These are phyloP conservation scores for Hypomecis atomaria DNA, from an alignment of 2,888 invertebrate genomes.

Conservation along the genomic window DNA sequence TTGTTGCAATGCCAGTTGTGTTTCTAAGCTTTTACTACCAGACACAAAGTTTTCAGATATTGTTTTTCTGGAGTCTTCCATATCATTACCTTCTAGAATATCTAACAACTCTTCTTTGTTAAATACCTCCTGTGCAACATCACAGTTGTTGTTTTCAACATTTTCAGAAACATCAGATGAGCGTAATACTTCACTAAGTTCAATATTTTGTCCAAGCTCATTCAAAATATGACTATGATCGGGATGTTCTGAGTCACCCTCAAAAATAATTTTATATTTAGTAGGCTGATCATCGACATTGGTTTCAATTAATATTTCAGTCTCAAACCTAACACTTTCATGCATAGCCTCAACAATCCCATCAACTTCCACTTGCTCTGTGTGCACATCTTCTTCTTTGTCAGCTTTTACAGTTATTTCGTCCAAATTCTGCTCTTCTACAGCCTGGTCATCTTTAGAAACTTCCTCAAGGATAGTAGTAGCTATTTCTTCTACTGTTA, in stretches of 20 bases:
- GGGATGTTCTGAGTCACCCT: constrained; percentile 40
- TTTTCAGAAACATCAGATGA: constrained; percentile 67
- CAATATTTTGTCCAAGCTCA: constrained; percentile 72
- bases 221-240: constrained; percentile 60
- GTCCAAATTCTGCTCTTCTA: constrained; percentile 8
- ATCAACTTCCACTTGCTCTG: constrained; percentile 46
- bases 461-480: constrained; percentile 3
- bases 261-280: constrained; percentile 28
- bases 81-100: constrained; percentile 77
- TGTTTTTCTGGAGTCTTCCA: constrained; percentile 47
- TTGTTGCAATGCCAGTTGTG: constrained; percentile 71
- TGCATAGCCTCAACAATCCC: constrained; percentile 45
- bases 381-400: not conserved
- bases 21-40: constrained; percentile 57
- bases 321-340: constrained; percentile 68
- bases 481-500: constrained; percentile 30
- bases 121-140: constrained; percentile 67
- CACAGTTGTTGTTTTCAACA: constrained; percentile 72
- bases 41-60: constrained; percentile 42
- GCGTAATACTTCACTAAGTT: constrained; percentile 72
- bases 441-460: not conserved
- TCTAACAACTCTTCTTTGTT: constrained; percentile 79
- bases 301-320: constrained; percentile 74
- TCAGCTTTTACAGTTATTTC: constrained; percentile 9
- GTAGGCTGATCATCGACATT: constrained; percentile 56